A percentile compares a stretch with the other conserved stretches of the same genome.
Evolutionary conservation across 2,888 invertebrate genomes (phyloP).

Genomic region (Monopis laevigella): DNA sequence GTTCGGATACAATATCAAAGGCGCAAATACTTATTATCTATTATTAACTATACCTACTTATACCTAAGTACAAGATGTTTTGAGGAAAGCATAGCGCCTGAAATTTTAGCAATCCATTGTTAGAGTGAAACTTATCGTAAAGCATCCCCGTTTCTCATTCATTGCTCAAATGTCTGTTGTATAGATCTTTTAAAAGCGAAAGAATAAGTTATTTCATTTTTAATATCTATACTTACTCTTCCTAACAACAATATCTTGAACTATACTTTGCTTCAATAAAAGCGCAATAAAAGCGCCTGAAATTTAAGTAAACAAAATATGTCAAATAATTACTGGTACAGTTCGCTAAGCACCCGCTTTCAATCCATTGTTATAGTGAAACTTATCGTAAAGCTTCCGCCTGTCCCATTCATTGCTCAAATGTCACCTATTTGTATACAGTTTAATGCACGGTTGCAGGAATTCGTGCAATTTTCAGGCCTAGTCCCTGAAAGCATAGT

Average conservation of each 20-base stretch:
- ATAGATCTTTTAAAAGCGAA: too few relatives aligned
- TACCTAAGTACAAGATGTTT: too few relatives aligned
- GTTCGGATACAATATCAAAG: too few relatives aligned
- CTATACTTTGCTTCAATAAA: too few relatives aligned
- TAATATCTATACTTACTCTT: too few relatives aligned
- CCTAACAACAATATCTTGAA: too few relatives aligned
- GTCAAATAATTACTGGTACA: background rate
- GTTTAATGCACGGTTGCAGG: constrained; percentile 7
- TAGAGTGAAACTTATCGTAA: constrained; percentile 3
- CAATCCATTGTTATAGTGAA: background rate
- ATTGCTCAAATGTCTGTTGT: background rate
- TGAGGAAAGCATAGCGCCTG: too few relatives aligned
- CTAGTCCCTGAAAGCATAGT: too few relatives aligned
- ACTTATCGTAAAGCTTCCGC: background rate
- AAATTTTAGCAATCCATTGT: background rate
- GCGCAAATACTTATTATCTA: too few relatives aligned
- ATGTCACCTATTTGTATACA: constrained; percentile 1
- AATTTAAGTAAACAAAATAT: background rate
- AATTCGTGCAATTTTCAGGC: constrained; percentile 3
- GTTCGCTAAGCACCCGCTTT: background rate
- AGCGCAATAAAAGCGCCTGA: too few relatives aligned
- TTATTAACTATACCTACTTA: too few relatives aligned
- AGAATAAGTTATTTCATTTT: too few relatives aligned
- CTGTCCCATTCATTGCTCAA: background rate
- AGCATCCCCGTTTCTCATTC: background rate